Conservation (phyloP, 2,797 vertebrate genomes). For the Cryptoprocta ferox region DNA sequence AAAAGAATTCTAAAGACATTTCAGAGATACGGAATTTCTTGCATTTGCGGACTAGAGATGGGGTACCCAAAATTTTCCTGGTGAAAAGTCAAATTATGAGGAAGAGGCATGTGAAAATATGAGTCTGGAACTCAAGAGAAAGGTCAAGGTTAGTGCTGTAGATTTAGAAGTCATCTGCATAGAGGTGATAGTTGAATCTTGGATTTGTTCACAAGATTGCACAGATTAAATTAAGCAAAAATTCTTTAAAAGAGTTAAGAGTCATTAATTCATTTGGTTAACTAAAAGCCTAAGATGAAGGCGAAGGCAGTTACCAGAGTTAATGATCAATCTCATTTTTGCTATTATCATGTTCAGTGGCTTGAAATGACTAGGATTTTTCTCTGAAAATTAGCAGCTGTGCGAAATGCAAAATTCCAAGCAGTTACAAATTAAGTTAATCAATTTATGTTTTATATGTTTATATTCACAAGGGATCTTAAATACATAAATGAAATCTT, state of each 20-base stretch:
- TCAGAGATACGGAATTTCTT: not conserved
- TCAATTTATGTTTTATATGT: constrained; percentile 55
- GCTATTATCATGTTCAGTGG: constrained; percentile 77
- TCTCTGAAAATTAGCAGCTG: constrained; percentile 71
- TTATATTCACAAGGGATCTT: constrained; percentile 54
- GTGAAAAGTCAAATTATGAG: not conserved
- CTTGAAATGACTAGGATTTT: constrained; percentile 71
- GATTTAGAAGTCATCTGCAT: constrained; percentile 39
- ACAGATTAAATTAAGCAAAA: constrained; percentile 81
- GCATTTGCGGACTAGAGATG: not conserved
- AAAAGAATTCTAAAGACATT: not conserved
- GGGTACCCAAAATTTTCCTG: not conserved
- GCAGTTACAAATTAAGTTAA: constrained; percentile 65
- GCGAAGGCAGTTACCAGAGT: constrained; percentile 71
- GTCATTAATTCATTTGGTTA: constrained; percentile 75
- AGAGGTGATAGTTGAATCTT: constrained; percentile 35
- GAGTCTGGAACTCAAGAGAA: not conserved
- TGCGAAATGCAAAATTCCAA: constrained; percentile 63
- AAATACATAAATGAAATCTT: constrained; percentile 64
- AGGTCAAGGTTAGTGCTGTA: not conserved
- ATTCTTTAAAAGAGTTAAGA: constrained; percentile 66
- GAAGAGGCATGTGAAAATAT: not conserved
- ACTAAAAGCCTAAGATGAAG: constrained; percentile 69
- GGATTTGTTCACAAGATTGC: constrained; percentile 67
- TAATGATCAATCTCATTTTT: constrained; percentile 77